Conservation (phyloP, 2,113 vertebrate genomes). For the Oceanites oceanicus region DNA sequence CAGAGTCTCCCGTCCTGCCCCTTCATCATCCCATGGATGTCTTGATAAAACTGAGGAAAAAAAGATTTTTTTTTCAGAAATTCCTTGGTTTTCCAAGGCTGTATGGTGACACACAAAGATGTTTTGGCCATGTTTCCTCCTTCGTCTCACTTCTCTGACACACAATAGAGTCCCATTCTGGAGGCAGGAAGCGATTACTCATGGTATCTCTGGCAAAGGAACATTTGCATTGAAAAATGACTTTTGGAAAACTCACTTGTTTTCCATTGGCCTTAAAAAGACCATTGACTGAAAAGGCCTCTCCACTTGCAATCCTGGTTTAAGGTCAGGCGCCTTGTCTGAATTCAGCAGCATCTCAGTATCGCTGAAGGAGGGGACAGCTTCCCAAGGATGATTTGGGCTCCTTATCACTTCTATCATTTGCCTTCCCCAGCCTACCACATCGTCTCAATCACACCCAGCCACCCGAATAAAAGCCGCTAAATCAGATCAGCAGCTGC, state of each 20-base stretch:
- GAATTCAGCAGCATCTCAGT: background rate
- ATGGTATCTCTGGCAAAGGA: background rate
- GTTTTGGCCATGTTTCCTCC: background rate
- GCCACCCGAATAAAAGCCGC: background rate
- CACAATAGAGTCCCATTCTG: background rate
- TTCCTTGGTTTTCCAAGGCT: background rate
- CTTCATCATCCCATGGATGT: background rate
- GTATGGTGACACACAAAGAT: background rate
- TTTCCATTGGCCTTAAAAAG: constrained; percentile 15
- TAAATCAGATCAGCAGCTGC: background rate
- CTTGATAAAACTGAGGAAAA: background rate
- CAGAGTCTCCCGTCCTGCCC: background rate
- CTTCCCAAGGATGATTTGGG: background rate
- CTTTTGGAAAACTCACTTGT: background rate
- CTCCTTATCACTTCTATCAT: background rate
- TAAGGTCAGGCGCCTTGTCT: background rate
- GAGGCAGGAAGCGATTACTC: background rate
- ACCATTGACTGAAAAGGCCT: background rate
- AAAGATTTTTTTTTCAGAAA: background rate
- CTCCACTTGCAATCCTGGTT: background rate
- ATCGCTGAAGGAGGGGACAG: background rate
- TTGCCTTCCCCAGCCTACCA: background rate
- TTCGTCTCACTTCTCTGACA: background rate
- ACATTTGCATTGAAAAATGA: background rate
- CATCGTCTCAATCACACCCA: background rate